These are phyloP conservation scores for Archilochus colubris DNA, from an alignment of 2,113 vertebrate genomes.

Conservation along the genomic window DNA sequence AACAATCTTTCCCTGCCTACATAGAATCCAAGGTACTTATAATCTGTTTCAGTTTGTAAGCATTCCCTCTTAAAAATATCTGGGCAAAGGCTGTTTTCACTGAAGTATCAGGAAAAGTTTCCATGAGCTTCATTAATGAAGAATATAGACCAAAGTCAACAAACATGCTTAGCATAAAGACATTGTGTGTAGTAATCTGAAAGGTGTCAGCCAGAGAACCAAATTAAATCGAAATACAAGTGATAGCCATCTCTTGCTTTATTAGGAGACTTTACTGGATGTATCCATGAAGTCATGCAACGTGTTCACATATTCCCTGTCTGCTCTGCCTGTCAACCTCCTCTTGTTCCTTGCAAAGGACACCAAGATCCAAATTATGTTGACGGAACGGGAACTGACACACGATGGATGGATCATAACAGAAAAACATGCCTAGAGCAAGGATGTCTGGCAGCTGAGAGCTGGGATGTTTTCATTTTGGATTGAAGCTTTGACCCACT, in stretches of 20 bases:
- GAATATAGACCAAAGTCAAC: neutral
- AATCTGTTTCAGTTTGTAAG: neutral
- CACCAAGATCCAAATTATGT: neutral
- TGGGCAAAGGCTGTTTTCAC: neutral
- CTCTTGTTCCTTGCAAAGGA: neutral
- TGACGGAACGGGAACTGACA: slow-evolving; percentile 20
- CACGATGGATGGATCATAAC: slow-evolving; percentile 32
- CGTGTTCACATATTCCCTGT: neutral
- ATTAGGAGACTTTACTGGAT: neutral
- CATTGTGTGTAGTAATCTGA: neutral
- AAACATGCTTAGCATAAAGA: neutral
- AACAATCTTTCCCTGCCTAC: neutral
- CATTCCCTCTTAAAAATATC: neutral
- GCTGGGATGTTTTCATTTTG: slow-evolving; percentile 26
- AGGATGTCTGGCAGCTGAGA: slow-evolving; percentile 18
- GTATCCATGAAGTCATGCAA: neutral
- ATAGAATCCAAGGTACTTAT: neutral
- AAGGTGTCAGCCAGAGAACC: slow-evolving; percentile 40
- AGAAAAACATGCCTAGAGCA: slow-evolving; percentile 46
- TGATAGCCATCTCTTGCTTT: neutral
- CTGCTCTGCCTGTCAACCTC: neutral
- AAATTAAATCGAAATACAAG: neutral
- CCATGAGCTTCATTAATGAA: neutral
- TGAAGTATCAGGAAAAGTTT: neutral
- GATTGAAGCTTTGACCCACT: slow-evolving; percentile 38